A percentile compares a stretch with the other conserved stretches of the same genome.
Evolutionary conservation across 2,113 vertebrate species (phyloP).

Genomic region (Empidonax alnorum): DNA sequence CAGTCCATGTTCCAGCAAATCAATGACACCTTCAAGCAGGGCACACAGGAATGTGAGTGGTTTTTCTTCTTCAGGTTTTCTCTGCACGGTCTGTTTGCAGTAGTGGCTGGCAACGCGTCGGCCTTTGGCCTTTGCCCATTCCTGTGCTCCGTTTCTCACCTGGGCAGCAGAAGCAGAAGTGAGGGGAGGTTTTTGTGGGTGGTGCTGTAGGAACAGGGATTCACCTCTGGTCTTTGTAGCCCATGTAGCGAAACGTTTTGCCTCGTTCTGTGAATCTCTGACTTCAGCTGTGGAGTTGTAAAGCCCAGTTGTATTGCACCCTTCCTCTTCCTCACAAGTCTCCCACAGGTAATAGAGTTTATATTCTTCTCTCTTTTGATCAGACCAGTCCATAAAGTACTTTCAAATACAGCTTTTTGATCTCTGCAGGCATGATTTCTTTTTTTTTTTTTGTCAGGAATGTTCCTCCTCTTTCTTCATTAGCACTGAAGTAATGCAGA

Average conservation of each 20-base stretch:
- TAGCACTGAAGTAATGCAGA: not conserved
- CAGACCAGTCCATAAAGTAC: not conserved
- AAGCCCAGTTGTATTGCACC: not conserved
- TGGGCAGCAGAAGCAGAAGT: not conserved
- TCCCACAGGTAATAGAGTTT: not conserved
- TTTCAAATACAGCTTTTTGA: not conserved
- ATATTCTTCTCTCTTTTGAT: not conserved
- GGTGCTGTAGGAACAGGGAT: not conserved
- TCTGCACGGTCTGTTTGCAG: not conserved
- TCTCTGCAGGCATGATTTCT: not conserved
- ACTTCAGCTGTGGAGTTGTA: not conserved
- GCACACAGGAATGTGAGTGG: conserved; percentile 94
- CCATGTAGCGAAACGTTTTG: not conserved
- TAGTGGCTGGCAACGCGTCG: not conserved
- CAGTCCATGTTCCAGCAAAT: conserved; percentile 99
- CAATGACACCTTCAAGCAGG: conserved; percentile 97
- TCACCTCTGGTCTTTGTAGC: not conserved
- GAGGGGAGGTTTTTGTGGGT: not conserved
- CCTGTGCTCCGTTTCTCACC: not conserved
- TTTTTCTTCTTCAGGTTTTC: not conserved
- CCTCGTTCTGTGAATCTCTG: not conserved
- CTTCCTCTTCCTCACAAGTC: not conserved
- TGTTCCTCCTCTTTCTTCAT: not conserved
- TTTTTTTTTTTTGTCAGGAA: not conserved
- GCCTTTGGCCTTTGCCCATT: not conserved